Base-by-base conservation (phyloP, 35 echinoderm and acorn worm genomes). In the Antedon bifida region DNA sequence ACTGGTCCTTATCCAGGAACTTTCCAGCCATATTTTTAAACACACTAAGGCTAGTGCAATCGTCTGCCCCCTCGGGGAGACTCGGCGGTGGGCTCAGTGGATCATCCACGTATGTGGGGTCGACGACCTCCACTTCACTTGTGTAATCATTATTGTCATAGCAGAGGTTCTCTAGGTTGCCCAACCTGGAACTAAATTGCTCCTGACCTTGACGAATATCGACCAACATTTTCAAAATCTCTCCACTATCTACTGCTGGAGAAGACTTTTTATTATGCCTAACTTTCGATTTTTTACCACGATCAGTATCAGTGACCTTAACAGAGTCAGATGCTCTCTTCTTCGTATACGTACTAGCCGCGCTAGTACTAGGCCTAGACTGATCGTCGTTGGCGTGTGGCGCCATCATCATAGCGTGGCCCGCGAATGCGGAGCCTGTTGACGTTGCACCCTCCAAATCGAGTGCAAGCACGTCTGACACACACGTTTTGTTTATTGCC, bases 11-110 rank as follows among this genome's bases (percentile, higher is more conserved):
- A 29, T 36, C 13, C 2, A 80, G 34, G 13, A 80, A 30, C 31
- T 80, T 80, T 5, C 78, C 78, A 29, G 78, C 78, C 34, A 80
- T 36, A 38, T 80, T 35, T 80, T 80, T 80, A 30, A 36, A 80
- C 10, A 80, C 3, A 80, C 32, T 80, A 36, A 38, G 5, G n/a
- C n/a, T 8, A 78, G 31, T 34, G 31, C 76, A 32, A 64, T 64
- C 51, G 26, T 64, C 51, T 19, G 23, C 19, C 51, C 51, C 23
- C 23, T 64, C 51, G 19, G 51, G 51, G 9, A 64, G 51, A 26
- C 51, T 44, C 5, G 39, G 39, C 16, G 5, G 39, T 44, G 39
- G 39, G 16, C 5, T 44, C n/a, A n/a, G n/a, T n/a, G 38, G 38
- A 64, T 64, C 51, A 64, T 19, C n/a, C n/a, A n/a, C n/a, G n/a